These are phyloP conservation scores for Macropis europaea DNA, from an alignment of 2,888 invertebrate species.

Conservation along the genomic window DNA sequence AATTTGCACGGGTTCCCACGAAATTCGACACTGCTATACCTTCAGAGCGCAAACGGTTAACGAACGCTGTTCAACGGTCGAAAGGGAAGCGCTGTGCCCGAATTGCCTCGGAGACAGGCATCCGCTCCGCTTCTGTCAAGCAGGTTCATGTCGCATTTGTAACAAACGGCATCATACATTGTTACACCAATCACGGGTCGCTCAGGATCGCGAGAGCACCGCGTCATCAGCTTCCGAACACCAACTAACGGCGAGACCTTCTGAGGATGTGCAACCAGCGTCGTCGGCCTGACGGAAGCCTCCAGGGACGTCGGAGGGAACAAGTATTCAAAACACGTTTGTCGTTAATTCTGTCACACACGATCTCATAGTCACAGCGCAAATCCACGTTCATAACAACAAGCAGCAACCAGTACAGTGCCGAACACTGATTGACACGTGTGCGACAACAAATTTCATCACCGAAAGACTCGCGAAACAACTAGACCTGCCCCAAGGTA, in stretches of 20 bases:
- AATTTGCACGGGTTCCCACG: no score
- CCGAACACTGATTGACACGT: background rate
- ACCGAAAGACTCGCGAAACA: slow-evolving; percentile 17
- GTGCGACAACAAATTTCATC: slow-evolving; percentile 21
- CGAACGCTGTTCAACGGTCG: no score
- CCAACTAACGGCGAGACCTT: no score
- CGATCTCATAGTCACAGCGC: background rate
- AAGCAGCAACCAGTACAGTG: background rate
- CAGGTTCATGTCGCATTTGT: background rate
- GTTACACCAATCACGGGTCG: background rate
- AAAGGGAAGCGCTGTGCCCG: background rate
- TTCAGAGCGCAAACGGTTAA: no score
- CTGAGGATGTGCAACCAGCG: background rate
- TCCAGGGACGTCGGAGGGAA: background rate
- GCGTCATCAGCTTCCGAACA: no score
- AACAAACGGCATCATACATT: background rate
- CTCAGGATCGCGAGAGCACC: background rate
- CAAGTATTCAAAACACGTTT: background rate
- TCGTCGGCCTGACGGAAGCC: background rate
- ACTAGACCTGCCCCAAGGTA: background rate
- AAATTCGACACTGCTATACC: no score
- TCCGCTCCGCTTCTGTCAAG: background rate
- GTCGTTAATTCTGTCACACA: background rate
- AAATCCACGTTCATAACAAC: background rate
- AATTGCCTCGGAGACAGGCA: background rate